A percentile compares a stretch with the other conserved stretches of the same genome.
Evolutionary conservation across 2,888 invertebrate genomes (phyloP).

Genomic region (Aquatica leii): DNA sequence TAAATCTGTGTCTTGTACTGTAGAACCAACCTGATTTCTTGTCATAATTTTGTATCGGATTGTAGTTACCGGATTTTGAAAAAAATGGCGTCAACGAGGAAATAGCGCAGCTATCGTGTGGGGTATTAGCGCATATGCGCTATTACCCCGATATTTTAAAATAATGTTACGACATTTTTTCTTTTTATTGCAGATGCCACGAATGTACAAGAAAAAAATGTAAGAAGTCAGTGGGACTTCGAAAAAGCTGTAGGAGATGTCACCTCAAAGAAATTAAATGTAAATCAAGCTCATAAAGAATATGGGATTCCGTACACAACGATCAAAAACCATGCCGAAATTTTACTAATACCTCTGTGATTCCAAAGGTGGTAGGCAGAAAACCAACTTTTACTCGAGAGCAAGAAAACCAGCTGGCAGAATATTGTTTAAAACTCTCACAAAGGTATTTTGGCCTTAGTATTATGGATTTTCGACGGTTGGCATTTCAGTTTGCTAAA

Average conservation of each 20-base stretch:
- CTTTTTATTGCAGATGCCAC: too few species aligned
- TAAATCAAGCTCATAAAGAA: too few species aligned
- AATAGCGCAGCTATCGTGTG: conserved; percentile 5
- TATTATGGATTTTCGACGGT: background rate
- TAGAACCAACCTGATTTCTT: background rate
- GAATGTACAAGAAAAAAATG: too few species aligned
- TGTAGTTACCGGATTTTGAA: background rate
- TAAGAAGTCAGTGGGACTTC: too few species aligned
- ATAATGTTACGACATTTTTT: background rate
- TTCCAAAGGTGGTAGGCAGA: background rate
- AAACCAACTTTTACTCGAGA: conserved; percentile 4
- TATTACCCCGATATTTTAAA: background rate
- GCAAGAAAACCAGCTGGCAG: conserved; percentile 1
- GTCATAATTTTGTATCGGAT: conserved; percentile 4
- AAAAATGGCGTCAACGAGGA: background rate
- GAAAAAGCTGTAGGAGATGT: too few species aligned
- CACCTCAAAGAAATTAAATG: too few species aligned
- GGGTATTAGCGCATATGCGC: conserved; percentile 2
- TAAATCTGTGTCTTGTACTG: too few species aligned
- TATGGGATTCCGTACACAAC: too few species aligned
- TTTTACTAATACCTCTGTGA: background rate
- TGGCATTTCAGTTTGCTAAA: conserved; percentile 1
- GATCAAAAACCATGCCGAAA: background rate
- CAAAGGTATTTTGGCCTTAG: background rate
- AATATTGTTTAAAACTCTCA: conserved; percentile 4